Base-by-base conservation (phyloP, 2,888 invertebrate species). In the Bimastos eiseni region DNA sequence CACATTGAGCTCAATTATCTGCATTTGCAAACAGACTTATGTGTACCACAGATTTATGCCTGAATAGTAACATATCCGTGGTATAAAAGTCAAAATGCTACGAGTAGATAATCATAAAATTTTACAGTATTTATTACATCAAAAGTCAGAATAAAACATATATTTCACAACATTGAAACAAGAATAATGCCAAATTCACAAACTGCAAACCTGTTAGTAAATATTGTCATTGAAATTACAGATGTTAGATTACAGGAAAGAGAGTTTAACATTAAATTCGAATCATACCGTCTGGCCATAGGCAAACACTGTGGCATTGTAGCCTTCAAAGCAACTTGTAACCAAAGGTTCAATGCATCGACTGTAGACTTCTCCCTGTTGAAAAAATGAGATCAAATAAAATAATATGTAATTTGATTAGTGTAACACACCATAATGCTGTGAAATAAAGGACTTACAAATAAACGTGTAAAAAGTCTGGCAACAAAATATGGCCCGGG, bases 281-380 rank as follows among this genome's bases (percentile, higher is more conserved):
- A 34, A 19, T 92, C 94, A 93, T 93, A 95, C 95, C 0, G 98
- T 99, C 95, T 98, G 98, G 0, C 98, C 98, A 95, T 99, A 99
- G 0, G 98, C 98, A 92, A 99, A 95, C 90, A 99, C 97, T 2
- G 98, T 99, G 0, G 98, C 97, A 96, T 99, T 98, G 94, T 97
- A 98, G 0, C 98, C 97, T 96, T 95, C 93, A 95, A 96, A 94
- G 92, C 94, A 93, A 90, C 94, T 94, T 89, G 93, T 93, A 0
- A 95, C 94, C 44, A 95, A 92, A 19, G 93, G 93, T 70, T 94
- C 91, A 38, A 95, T 94, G 93, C 95, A 95, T 8, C 92, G 92
- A 34, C 93, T 93, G 91, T 95, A 95, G 21, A 95, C 92, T 33
- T 95, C 94, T 33, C 94, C 94, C 94, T 95, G 92, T 36, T 92